Base-by-base conservation (phyloP, 2,113 vertebrate genomes). In the Oenanthe oenanthe region DNA sequence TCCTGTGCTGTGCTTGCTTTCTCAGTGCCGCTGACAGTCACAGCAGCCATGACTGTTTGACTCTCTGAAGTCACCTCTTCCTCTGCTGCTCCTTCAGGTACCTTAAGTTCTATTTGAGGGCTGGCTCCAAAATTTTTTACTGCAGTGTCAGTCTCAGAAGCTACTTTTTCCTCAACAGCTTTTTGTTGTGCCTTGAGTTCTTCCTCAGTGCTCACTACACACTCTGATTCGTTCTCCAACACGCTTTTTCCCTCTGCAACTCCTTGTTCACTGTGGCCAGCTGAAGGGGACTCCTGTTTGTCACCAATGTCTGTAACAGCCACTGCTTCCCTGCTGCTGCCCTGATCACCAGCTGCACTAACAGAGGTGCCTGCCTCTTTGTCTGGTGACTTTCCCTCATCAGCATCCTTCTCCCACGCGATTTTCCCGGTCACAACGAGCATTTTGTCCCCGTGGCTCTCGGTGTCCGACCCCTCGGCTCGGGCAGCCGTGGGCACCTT, bases 391-490 rank as follows among this genome's bases (percentile, higher is more conserved):
- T 77, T 68, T 5, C 65, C 73, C 48, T 53, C 68, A 45, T 47
- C 93, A 4, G 34, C 82, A 57, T 67, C 89, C 66, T 85, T 93
- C 31, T 97, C 95, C 89, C 91, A 95, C 6, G 31, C 45, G 12
- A 77, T 21, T 38, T 91, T 76, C 43, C 91, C 97, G 1, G 86
- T 94, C 38, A 95, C 25, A 4, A 94, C 8, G 26, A 96, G 97
- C 0, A 81, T 97, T 51, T 98, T 97, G 0, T 96, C 96, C 14
- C 67, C 93, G 1, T 58, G 90, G 16, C 36, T 45, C 72, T 97
- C 97, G 0, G 58, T 74, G 13, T 96, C 95, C 0, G 42, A 85
- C 4, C 63, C 96, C 85, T 97, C 98, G 21, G 95, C 54, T 10
- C 36, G 36, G 32, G 66, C 1, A 1, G 96, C 31, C 3, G 96